phyloP scores from a whole-genome alignment of 1,140 invertebrate genomes.

The Paraescarpia echinospica region DNA sequence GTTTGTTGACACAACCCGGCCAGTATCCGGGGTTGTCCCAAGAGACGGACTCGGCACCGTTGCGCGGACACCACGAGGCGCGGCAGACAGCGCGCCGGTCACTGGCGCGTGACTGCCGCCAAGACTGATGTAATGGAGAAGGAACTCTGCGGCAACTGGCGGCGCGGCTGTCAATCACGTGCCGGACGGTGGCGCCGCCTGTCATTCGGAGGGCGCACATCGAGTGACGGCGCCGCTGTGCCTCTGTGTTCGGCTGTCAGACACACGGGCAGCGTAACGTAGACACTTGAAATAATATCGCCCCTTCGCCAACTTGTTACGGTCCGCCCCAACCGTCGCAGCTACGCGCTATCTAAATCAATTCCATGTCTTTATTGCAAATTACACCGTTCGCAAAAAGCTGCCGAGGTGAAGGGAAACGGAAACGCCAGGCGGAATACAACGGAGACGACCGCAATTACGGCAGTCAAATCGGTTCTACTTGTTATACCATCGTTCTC shows the following conservation, averaged over 20 bases:
- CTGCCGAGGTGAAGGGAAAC: background rate
- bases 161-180: slow-evolving; percentile 2
- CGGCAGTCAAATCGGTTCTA: background rate
- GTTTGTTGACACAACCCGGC: background rate
- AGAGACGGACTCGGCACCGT: background rate
- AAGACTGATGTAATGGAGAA: background rate
- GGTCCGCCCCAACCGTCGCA: too few species aligned
- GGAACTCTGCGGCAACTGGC: background rate
- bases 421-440: background rate
- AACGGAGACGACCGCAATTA: background rate
- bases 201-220: background rate
- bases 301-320: background rate
- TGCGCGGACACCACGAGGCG: background rate
- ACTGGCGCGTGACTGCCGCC: background rate
- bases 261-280: background rate
- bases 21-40: background rate
- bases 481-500: background rate
- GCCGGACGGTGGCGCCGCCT: background rate
- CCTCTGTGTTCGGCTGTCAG: background rate
- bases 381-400: background rate
- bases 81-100: background rate
- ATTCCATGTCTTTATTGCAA: background rate
- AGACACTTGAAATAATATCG: background rate
- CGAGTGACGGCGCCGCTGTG: background rate
- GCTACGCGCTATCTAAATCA: background rate